A percentile compares a stretch with the other conserved stretches of the same genome.
These are phyloP conservation scores for Syndactyla subalaris DNA, from an alignment of 2,797 vertebrate genomes.

Conservation along the genomic window DNA sequence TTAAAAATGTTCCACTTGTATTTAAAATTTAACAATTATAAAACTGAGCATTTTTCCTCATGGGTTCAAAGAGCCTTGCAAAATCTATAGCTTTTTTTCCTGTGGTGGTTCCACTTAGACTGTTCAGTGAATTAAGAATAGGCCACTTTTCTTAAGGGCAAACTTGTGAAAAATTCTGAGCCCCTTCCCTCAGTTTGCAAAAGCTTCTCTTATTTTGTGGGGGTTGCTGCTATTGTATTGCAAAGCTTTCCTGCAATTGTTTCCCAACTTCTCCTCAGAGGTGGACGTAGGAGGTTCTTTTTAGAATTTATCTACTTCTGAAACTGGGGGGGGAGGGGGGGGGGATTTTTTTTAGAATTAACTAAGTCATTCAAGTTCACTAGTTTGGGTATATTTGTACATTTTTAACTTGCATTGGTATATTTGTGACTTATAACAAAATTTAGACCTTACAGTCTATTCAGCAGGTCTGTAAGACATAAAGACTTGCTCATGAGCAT, in stretches of 20 bases:
- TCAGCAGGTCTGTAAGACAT: background rate
- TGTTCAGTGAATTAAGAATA: background rate
- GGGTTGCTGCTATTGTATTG: background rate
- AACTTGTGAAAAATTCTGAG: background rate
- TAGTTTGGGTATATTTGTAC: background rate
- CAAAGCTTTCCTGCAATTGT: background rate
- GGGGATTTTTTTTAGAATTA: background rate
- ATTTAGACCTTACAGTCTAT: background rate
- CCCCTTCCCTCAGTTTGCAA: background rate
- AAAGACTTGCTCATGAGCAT: background rate
- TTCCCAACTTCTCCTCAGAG: background rate
- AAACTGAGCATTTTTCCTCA: background rate
- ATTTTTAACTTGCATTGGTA: background rate
- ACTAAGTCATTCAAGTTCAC: background rate
- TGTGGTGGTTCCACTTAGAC: background rate
- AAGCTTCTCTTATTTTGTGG: background rate
- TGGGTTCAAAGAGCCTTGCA: background rate
- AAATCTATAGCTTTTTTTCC: background rate
- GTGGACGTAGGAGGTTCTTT: background rate
- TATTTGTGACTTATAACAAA: background rate
- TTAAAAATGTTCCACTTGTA: conserved; percentile 45
- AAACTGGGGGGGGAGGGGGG: background rate
- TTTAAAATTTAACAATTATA: conserved; percentile 21
- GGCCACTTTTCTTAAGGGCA: background rate
- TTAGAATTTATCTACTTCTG: background rate